A percentile compares a stretch with the other conserved stretches of the same genome.
Conservation (phyloP, 2,797 vertebrate species). For the Acanthurus lineatus region DNA sequence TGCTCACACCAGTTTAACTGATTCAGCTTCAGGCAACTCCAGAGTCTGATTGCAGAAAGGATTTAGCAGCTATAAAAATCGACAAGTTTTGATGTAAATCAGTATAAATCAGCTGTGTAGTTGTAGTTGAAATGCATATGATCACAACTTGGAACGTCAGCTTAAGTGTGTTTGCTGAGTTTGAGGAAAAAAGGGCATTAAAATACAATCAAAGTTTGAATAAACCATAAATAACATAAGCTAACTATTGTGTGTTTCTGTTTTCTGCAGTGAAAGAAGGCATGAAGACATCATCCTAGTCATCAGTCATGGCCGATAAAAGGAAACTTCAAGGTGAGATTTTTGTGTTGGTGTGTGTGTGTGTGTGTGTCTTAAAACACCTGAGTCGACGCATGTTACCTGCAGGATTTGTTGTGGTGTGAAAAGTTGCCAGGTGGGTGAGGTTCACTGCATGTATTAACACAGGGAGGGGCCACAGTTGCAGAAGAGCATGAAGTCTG, state of each 20-base stretch:
- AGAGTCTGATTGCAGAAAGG: not conserved
- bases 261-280: slow-evolving; percentile 86
- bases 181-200: not conserved
- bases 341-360: not conserved
- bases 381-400: not conserved
- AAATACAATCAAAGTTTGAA: not conserved
- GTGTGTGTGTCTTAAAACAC: slow-evolving; percentile 2
- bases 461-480: not conserved
- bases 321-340: slow-evolving; percentile 96
- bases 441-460: slow-evolving; percentile 14
- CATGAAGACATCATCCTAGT: slow-evolving; percentile 94
- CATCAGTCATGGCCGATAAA: slow-evolving; percentile 96
- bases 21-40: not conserved
- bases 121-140: not conserved
- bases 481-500: not conserved
- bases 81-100: not conserved
- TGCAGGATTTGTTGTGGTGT: slow-evolving; percentile 14
- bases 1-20: too few species aligned
- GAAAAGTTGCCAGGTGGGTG: slow-evolving; percentile 17
- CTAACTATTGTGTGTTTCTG: not conserved
- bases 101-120: not conserved
- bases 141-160: not conserved
- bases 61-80: not conserved
- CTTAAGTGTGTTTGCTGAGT: not conserved
- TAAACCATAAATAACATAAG: not conserved